phyloP scores from a whole-genome alignment of 1,140 invertebrate genomes.

The Sesamia nonagrioides region DNA sequence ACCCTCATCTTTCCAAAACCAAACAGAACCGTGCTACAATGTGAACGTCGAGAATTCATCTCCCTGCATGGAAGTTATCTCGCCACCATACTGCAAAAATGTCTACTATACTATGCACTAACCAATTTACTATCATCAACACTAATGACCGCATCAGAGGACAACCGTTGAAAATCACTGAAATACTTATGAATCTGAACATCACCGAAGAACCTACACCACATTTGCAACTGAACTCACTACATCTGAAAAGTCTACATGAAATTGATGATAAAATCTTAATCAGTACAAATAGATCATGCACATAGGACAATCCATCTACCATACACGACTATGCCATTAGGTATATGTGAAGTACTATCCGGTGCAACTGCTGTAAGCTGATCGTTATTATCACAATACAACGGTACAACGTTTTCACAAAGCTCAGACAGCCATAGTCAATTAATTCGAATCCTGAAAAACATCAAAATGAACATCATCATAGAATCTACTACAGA shows the following conservation, averaged over 20 bases:
- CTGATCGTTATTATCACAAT: not conserved
- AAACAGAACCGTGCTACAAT: too few relatives aligned
- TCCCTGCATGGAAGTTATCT: not conserved
- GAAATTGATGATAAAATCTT: not conserved
- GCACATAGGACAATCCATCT: not conserved
- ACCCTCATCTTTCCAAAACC: too few relatives aligned
- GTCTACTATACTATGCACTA: not conserved
- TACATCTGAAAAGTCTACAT: not conserved
- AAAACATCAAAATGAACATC: not conserved
- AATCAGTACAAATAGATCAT: not conserved
- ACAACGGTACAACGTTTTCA: not conserved
- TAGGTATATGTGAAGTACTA: not conserved
- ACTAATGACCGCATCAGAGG: not conserved
- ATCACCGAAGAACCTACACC: not conserved
- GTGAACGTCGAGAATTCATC: constrained; percentile 7
- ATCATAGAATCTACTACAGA: not conserved
- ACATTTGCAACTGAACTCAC: not conserved
- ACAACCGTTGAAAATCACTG: constrained; percentile 1
- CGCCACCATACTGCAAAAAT: not conserved
- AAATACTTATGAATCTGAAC: not conserved
- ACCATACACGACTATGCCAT: not conserved
- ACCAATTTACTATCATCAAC: not conserved
- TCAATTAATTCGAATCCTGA: not conserved
- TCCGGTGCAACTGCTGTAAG: not conserved
- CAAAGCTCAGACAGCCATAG: not conserved